Evolutionary conservation across 2,797 vertebrate genomes (phyloP), one percentile per base, ranked within the genome.

Genomic region (Garrulus glandarius): DNA sequence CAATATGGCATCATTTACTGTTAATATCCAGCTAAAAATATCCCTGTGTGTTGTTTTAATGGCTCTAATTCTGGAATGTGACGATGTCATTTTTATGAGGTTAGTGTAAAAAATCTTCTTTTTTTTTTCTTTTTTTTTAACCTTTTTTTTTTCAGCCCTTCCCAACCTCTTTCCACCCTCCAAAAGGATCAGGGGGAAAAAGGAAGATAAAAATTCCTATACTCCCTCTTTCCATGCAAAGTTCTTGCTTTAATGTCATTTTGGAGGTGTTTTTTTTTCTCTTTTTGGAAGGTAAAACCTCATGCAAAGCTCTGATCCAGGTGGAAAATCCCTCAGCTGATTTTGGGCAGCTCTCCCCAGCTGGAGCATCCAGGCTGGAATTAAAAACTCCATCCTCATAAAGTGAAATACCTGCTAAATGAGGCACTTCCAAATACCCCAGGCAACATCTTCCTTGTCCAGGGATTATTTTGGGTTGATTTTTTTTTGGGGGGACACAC

Each of bases 31-130:
- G 57, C 92, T 94, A 94, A 95, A 96, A 96, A 95, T 97, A 98
- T 71, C 96, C 79, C 10, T 27, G 57, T 63, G 34, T 94, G 88
- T 97, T 96, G 96, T 95, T 97, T 97, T 97, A 98, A 97, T 97
- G 92, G 95, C 92, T 97, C 97, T 97, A 97, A 98, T 98, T 98
- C 98, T 97, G 98, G 98, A 98, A 98, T 98, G 98, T 94, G 96
- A 96, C 97, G 65, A 98, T 98, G 98, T 98, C 98, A 97, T 98
- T 98, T 99, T 99, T 98, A 98, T 94, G 98, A 98, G 97, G 85
- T 76, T 96, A 88, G 97, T 96, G 97, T 98, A 98, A 98, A 98
- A 97, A 97, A 90, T 97, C 98, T 97, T 98, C 94, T 27, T 26
- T 27, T 26, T 32, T n/a, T 30, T 27, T 78, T 63, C 44, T 30